Evolutionary conservation across 2,113 vertebrate genomes (phyloP).

Genomic region (Microtus montanus): DNA sequence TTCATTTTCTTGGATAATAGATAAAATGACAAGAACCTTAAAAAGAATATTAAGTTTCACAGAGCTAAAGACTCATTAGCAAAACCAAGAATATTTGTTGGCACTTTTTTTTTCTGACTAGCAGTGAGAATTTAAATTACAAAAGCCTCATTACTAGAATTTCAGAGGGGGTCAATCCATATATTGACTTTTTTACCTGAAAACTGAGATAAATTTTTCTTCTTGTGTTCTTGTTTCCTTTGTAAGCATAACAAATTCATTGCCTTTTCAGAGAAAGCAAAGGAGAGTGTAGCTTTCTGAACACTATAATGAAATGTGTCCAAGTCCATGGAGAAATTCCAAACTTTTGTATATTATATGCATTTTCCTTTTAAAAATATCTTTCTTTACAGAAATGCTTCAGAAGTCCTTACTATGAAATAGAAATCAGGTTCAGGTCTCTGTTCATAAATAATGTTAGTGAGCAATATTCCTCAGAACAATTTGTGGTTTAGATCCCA

Average conservation of each 20-base stretch:
- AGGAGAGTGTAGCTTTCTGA: neutral
- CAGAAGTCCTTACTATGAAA: neutral
- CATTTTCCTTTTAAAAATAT: neutral
- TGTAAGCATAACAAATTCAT: slow-evolving; percentile 14
- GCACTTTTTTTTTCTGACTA: neutral
- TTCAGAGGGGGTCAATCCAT: slow-evolving; percentile 36
- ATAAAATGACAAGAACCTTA: neutral
- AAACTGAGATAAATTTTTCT: slow-evolving; percentile 28
- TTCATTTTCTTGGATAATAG: neutral
- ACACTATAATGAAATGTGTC: neutral
- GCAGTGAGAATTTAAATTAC: slow-evolving; percentile 43
- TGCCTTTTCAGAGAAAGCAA: slow-evolving; percentile 9
- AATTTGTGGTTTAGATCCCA: neutral
- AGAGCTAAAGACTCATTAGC: slow-evolving; percentile 36
- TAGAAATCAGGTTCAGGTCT: neutral
- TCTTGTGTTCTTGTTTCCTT: slow-evolving; percentile 43
- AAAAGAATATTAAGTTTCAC: neutral
- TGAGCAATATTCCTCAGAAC: neutral
- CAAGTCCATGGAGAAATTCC: neutral
- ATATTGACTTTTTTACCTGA: slow-evolving; percentile 52
- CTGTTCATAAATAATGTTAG: neutral
- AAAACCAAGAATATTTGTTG: slow-evolving; percentile 14
- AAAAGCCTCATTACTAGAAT: slow-evolving; percentile 59
- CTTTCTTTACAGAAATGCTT: neutral
- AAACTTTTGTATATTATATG: neutral